Evolutionary conservation across 2,888 invertebrate species (phyloP).

Genomic region (Agrochola macilenta): DNA sequence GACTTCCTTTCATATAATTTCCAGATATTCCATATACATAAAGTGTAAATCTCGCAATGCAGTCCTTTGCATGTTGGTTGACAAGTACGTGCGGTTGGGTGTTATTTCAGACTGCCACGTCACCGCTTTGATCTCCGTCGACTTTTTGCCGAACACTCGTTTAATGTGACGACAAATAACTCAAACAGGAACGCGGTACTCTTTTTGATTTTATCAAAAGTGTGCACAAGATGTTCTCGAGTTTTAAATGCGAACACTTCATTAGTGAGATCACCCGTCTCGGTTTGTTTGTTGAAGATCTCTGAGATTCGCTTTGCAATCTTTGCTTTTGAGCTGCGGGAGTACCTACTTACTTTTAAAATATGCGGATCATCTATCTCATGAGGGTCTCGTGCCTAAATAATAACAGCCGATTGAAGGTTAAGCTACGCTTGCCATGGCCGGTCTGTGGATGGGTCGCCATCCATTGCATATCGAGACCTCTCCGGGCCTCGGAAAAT

Average conservation of each 20-base stretch:
- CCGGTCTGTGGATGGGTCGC: too few species aligned
- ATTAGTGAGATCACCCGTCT: constrained; percentile 85
- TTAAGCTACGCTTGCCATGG: background rate
- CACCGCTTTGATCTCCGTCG: constrained; percentile 86
- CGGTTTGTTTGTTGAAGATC: constrained; percentile 73
- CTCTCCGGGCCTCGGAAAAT: too few species aligned
- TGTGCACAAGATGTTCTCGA: constrained; percentile 79
- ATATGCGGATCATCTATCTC: constrained; percentile 29
- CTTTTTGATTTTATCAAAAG: constrained; percentile 86
- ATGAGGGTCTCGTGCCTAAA: too few species aligned
- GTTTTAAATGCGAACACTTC: constrained; percentile 85
- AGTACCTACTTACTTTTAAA: constrained; percentile 50
- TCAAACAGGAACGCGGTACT: constrained; percentile 83
- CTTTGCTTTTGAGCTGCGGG: constrained; percentile 68
- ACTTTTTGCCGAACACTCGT: constrained; percentile 87
- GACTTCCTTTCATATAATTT: constrained; percentile 41
- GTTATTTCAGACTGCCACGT: constrained; percentile 87
- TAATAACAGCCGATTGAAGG: background rate
- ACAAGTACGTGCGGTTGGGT: constrained; percentile 79
- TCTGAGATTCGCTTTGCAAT: constrained; percentile 74
- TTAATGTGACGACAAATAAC: constrained; percentile 90
- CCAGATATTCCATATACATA: constrained; percentile 24
- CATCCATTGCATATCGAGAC: too few species aligned
- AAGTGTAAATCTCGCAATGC: constrained; percentile 63
- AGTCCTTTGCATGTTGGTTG: constrained; percentile 67